These are phyloP conservation scores for Narcine bancroftii DNA, from an alignment of 2,113 vertebrate species.

Conservation along the genomic window DNA sequence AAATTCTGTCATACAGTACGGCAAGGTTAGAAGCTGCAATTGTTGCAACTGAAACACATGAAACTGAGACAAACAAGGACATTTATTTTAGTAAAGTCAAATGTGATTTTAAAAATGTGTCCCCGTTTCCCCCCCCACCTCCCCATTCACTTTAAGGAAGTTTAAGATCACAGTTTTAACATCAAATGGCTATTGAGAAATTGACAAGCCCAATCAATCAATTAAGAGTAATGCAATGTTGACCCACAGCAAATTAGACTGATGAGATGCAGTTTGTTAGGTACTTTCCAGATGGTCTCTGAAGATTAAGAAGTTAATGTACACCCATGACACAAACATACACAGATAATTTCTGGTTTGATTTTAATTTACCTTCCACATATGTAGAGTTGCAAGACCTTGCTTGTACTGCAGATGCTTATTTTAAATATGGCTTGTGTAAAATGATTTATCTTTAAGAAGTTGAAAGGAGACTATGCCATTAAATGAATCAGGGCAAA, in stretches of 20 bases:
- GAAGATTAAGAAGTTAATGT: neutral
- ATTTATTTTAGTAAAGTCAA: neutral
- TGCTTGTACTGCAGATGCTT: neutral
- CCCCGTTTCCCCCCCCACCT: too few relatives aligned
- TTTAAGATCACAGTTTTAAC: neutral
- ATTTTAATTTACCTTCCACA: neutral
- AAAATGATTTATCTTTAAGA: neutral
- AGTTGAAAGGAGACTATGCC: neutral
- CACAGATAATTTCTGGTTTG: neutral
- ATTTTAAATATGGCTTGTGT: neutral
- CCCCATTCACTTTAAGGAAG: neutral
- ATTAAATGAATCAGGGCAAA: slow-evolving; percentile 44
- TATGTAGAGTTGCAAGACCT: slow-evolving; percentile 12
- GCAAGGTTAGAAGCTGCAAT: neutral
- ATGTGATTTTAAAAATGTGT: neutral
- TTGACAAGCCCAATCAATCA: slow-evolving; percentile 18
- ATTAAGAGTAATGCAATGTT: neutral
- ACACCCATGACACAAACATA: neutral
- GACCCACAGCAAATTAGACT: slow-evolving; percentile 20
- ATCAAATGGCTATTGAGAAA: neutral
- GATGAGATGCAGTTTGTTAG: neutral
- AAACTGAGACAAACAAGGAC: neutral
- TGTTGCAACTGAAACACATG: neutral
- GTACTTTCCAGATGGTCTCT: neutral
- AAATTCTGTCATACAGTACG: too few relatives aligned